These are phyloP conservation scores for Helicolenus hilgendorfi DNA, from an alignment of 2,797 vertebrate species.

Conservation along the genomic window DNA sequence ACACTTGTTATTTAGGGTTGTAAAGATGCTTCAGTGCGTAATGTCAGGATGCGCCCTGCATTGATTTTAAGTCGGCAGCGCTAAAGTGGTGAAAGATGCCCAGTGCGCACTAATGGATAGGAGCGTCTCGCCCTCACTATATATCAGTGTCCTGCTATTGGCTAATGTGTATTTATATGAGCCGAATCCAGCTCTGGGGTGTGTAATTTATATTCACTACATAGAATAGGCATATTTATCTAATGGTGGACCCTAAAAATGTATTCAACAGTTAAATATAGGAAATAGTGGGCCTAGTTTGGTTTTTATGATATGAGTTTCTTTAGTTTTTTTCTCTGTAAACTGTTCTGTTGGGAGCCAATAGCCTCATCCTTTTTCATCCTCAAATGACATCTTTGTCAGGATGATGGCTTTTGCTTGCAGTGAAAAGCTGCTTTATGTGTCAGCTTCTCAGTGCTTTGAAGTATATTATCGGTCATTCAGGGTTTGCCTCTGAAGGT, in stretches of 20 bases:
- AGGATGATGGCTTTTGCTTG: conserved; percentile 50
- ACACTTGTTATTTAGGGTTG: not conserved
- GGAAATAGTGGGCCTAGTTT: not conserved
- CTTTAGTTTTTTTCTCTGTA: not conserved
- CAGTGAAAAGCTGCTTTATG: conserved; percentile 76
- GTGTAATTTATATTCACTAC: conserved; percentile 10
- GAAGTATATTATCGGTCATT: conserved; percentile 90
- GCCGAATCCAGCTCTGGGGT: conserved; percentile 6
- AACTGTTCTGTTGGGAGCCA: not conserved
- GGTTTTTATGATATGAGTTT: not conserved
- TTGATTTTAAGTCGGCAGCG: conserved; percentile 57
- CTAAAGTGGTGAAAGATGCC: conserved; percentile 61
- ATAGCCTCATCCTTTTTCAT: conserved; percentile 21
- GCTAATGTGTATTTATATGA: conserved; percentile 51
- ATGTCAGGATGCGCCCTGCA: conserved; percentile 19
- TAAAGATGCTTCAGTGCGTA: not conserved
- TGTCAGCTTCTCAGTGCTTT: conserved; percentile 87
- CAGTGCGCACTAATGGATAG: conserved; percentile 61
- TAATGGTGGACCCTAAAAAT: not conserved
- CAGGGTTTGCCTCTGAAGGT: conserved; percentile 80
- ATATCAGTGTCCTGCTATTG: conserved; percentile 37
- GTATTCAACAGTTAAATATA: not conserved
- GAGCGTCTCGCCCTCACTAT: conserved; percentile 66
- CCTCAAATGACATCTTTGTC: conserved; percentile 17
- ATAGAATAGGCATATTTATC: not conserved